Evolutionary conservation across 2,113 vertebrate genomes (phyloP).

Genomic region (Camelus bactrianus): DNA sequence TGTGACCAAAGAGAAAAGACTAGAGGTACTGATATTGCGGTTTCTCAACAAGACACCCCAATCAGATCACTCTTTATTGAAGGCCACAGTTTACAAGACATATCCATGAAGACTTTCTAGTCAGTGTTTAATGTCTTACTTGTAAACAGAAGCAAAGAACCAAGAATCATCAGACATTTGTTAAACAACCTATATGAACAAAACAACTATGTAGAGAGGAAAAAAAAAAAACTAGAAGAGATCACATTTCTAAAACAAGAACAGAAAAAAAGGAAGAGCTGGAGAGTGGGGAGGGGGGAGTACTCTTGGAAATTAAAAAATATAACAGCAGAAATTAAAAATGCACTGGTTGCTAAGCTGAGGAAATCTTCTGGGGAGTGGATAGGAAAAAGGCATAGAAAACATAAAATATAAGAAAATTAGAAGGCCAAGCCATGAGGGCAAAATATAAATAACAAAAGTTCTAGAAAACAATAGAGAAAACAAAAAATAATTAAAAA

Average conservation of each 20-base stretch:
- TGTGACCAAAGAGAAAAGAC: neutral
- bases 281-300: neutral
- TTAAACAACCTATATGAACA: neutral
- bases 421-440: neutral
- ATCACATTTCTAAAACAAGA: constrained; percentile 1
- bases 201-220: neutral
- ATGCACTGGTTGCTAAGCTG: neutral
- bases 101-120: neutral
- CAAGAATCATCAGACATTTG: neutral
- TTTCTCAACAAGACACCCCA: neutral
- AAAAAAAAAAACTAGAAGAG: neutral
- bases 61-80: neutral
- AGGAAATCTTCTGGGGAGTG: neutral
- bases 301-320: neutral
- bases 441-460: neutral
- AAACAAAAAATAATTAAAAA: neutral
- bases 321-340: constrained; percentile 1
- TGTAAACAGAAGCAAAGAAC: neutral
- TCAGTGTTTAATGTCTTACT: neutral
- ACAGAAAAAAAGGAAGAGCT: neutral
- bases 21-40: neutral
- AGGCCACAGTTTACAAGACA: neutral
- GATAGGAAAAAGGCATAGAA: constrained; percentile 25
- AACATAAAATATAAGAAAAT: constrained; percentile 19
- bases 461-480: neutral